Conservation (phyloP, 2,888 invertebrate species). For the Rhingia campestris region DNA sequence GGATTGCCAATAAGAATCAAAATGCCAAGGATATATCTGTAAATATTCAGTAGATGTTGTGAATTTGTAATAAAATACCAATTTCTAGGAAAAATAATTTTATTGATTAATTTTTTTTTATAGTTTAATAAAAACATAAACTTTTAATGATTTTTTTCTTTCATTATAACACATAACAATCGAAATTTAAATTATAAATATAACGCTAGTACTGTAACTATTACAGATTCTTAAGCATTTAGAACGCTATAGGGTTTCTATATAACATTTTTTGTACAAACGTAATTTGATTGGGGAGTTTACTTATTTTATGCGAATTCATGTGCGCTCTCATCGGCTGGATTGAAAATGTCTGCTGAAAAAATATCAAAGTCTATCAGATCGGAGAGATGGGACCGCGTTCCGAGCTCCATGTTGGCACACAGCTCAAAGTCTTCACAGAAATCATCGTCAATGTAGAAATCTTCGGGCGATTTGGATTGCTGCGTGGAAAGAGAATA, state of each 20-base stretch:
- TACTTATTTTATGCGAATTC: slow-evolving; percentile 8
- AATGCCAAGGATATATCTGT: slow-evolving; percentile 90
- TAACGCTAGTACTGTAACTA: slow-evolving; percentile 3
- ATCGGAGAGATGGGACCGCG: slow-evolving; percentile 56
- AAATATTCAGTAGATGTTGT: slow-evolving; percentile 34
- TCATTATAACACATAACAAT: slow-evolving; percentile 9
- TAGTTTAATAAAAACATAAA: slow-evolving; percentile 68
- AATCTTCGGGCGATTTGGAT: slow-evolving; percentile 61
- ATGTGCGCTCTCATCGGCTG: slow-evolving; percentile 33
- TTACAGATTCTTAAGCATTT: neutral
- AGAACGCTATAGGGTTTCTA: slow-evolving; percentile 4
- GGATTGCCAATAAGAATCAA: slow-evolving; percentile 95
- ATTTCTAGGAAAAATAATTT: neutral
- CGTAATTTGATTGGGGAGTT: slow-evolving; percentile 1
- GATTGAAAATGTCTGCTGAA: slow-evolving; percentile 62
- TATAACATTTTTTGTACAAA: slow-evolving; percentile 13
- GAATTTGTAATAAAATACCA: neutral
- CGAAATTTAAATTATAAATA: slow-evolving; percentile 35
- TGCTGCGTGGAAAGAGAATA: slow-evolving; percentile 14
- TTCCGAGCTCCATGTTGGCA: slow-evolving; percentile 69
- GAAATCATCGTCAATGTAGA: slow-evolving; percentile 71
- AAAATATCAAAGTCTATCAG: slow-evolving; percentile 63
- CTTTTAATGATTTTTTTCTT: slow-evolving; percentile 15
- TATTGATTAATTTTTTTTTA: slow-evolving; percentile 16
- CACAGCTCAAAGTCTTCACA: slow-evolving; percentile 64